Base-by-base conservation (phyloP, 1,140 invertebrate species). In the Vanessa atalanta region DNA sequence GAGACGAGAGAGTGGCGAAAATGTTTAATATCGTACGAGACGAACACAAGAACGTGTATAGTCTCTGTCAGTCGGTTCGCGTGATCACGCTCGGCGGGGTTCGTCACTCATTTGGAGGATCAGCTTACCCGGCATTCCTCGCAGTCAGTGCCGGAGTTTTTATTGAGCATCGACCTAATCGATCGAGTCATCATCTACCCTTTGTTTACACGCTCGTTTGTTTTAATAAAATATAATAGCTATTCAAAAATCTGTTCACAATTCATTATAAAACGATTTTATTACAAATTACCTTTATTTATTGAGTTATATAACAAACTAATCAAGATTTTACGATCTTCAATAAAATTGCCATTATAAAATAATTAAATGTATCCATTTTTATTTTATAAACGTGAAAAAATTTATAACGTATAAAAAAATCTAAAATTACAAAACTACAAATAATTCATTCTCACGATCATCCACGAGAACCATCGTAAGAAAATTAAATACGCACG, bases 401-500 rank as follows among this genome's bases (percentile, higher is more conserved):
- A 20, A 20, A 20, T 20, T 0, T 0, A 20, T 20, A 20, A 20
- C 20, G 20, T 20, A 20, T 20, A 20, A 20, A 20, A 20, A 43
- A 43, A 43, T 1, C 7, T 9, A 0, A 43, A 43, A 0, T 43
- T 43, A 9, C 37, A n/a, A 16, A 61, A 15, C 31, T 31, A 64
- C 14, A 53, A 67, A 69, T 13, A 57, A 31, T 31, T 73, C 55
- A 26, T 13, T 65, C 16, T 61, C 43, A 53, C 63, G 23, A 43
- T 37, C 16, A 73, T 77, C 65, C 66, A 72, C 85, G 82, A 84
- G 83, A 81, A 86, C 31, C 73, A 75, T 64, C 66, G 74, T 84
- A 82, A 84, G 83, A 81, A 86, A 86, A 89, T 90, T 85, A 85
- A 87, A 72, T 78, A 90, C 87, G 87, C 87, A 90, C 88, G 87